Conservation (phyloP, 2,888 invertebrate species). For the Neoascia interrupta region DNA sequence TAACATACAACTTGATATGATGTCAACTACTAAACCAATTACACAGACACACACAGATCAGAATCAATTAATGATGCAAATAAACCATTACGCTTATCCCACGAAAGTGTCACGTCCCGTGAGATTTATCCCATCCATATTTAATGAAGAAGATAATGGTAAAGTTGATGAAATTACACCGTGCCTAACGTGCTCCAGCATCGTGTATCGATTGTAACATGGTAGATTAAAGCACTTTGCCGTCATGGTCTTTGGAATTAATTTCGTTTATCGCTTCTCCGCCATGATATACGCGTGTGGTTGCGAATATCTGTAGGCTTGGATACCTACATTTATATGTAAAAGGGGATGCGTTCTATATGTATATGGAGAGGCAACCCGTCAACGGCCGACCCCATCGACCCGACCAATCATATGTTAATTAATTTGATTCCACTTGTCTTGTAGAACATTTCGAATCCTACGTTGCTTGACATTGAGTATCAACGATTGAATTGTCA, state of each 20-base stretch:
- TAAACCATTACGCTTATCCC: constrained; percentile 41
- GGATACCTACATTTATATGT: no score
- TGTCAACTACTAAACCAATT: constrained; percentile 42
- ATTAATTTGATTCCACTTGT: constrained; percentile 62
- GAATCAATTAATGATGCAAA: constrained; percentile 63
- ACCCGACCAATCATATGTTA: constrained; percentile 46
- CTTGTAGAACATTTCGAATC: constrained; percentile 27
- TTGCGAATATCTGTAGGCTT: no score
- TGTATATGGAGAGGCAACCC: no score
- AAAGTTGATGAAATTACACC: constrained; percentile 36
- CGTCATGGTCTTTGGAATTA: constrained; percentile 33
- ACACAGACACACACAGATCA: constrained; percentile 44
- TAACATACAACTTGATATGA: no score
- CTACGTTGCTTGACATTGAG: constrained; percentile 34
- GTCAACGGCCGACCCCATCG: no score
- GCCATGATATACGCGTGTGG: constrained; percentile 1
- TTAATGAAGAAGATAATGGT: constrained; percentile 51
- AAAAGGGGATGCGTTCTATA: no score
- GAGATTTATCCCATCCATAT: constrained; percentile 64
- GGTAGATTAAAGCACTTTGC: constrained; percentile 35
- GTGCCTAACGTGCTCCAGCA: not conserved
- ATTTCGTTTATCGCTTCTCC: constrained; percentile 40
- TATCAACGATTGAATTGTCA: constrained; percentile 39
- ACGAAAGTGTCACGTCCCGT: constrained; percentile 52
- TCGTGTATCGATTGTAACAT: constrained; percentile 39